These are phyloP conservation scores for Aldabrachelys gigantea DNA, from an alignment of 2,113 vertebrate genomes.

Conservation along the genomic window DNA sequence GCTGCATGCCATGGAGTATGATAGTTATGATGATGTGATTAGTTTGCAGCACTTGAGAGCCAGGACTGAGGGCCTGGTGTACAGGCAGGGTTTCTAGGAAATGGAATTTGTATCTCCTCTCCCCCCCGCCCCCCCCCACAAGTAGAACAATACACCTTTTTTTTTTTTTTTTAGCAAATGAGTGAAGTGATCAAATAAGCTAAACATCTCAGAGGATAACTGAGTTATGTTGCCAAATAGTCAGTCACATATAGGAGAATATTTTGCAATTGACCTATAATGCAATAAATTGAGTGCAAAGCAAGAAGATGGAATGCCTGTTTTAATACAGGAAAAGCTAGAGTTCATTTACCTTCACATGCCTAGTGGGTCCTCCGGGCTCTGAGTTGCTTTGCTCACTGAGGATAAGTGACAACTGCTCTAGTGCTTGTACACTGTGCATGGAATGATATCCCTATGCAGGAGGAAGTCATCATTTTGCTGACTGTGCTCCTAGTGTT, in stretches of 20 bases:
- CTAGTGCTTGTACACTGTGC: accelerated
- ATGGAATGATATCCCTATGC: not conserved
- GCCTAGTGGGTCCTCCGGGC: accelerated
- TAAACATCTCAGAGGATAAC: not conserved
- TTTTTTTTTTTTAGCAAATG: not conserved
- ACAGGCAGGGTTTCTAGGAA: not conserved
- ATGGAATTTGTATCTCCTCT: not conserved
- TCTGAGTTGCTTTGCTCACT: not conserved
- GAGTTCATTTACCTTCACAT: accelerated
- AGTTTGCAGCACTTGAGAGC: not conserved
- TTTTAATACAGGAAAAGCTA: not conserved
- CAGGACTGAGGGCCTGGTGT: not conserved
- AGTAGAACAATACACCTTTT: not conserved
- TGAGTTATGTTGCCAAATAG: not conserved
- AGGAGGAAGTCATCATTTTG: not conserved
- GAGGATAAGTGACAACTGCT: not conserved
- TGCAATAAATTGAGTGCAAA: accelerated
- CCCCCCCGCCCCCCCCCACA: not conserved
- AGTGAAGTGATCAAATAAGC: not conserved
- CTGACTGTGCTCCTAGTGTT: accelerated
- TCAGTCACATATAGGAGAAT: not conserved
- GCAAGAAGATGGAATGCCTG: not conserved
- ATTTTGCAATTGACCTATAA: not conserved
- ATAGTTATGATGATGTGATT: conserved; percentile 9
- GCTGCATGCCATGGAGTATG: not conserved